Base-by-base conservation (phyloP, 2,888 invertebrate species). In the Lagria hirta region DNA sequence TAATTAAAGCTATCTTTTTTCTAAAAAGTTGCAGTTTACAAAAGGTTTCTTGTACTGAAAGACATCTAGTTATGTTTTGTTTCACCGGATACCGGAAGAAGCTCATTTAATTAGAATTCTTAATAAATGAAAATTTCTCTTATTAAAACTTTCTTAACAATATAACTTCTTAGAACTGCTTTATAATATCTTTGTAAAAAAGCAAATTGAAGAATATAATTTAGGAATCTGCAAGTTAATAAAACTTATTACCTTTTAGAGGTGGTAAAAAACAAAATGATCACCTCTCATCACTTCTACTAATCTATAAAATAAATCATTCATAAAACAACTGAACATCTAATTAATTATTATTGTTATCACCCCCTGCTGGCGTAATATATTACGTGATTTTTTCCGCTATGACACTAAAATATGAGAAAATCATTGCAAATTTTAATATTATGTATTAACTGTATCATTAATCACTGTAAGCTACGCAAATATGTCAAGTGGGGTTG, bases 401-500 rank as follows among this genome's bases (percentile, higher is more conserved):
- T 22, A 26, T 41, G 41, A 41, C 41, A 41, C 14, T 41, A 54
- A 57, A 56, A 56, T 56, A 52, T 53, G 36, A 42, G 48, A 27
- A 51, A 48, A 49, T 52, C 52, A 51, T 54, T 45, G 41, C 40
- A 34, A 56, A 54, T 57, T 57, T 54, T 48, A 52, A 56, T 56
- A 56, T 52, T 52, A 47, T 42, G 46, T 54, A 53, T 54, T 55
- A 55, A 55, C 49, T 53, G 51, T 35, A 44, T 42, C 55, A 57
- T 58, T 58, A 57, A 58, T 58, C 58, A 58, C 52, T 41, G 44
- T 35, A 42, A 44, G 47, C 40, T 51, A 45, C 42, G 51, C 47
- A 48, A 55, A 54, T 49, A 48, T 54, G 48, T 40, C 34, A 51
- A 47, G 37, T 45, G 32, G 46, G 43, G 51, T 43, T 46, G 54